These are phyloP conservation scores for Tragulus kanchil DNA, from an alignment of 2,113 vertebrate species.

Conservation along the genomic window DNA sequence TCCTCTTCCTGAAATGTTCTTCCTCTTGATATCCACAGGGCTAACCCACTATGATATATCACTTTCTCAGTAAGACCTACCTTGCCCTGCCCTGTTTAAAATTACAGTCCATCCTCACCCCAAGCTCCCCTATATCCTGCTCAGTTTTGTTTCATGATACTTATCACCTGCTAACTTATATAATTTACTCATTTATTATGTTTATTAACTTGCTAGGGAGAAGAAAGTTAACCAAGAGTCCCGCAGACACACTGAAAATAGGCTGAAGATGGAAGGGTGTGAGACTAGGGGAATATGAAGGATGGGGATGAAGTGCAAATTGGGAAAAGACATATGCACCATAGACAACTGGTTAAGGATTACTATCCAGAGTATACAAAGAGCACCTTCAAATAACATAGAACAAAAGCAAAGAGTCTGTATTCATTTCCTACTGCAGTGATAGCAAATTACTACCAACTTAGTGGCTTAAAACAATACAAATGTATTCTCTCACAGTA, in stretches of 20 bases:
- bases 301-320: not conserved
- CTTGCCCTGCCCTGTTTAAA: not conserved
- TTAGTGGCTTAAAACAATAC: not conserved
- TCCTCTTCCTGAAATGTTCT: constrained; percentile 2
- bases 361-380: not conserved
- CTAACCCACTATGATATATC: constrained; percentile 23
- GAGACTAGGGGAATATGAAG: not conserved
- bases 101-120: not conserved
- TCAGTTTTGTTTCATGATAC: not conserved
- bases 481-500: not conserved
- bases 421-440: not conserved
- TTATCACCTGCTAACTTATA: not conserved
- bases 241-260: not conserved
- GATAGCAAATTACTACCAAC: constrained; percentile 15
- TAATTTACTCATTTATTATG: constrained; percentile 29
- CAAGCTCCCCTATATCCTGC: not conserved
- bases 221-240: constrained; percentile 12
- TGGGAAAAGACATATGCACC: not conserved
- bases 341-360: not conserved
- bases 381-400: constrained; percentile 11
- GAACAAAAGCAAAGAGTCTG: not conserved
- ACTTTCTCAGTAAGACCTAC: constrained; percentile 39
- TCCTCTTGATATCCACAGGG: not conserved
- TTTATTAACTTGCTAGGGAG: not conserved
- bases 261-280: not conserved